A percentile compares a stretch with the other conserved stretches of the same genome.
Evolutionary conservation across 2,888 invertebrate species (phyloP).

Genomic region (Exocentrus adspersus): DNA sequence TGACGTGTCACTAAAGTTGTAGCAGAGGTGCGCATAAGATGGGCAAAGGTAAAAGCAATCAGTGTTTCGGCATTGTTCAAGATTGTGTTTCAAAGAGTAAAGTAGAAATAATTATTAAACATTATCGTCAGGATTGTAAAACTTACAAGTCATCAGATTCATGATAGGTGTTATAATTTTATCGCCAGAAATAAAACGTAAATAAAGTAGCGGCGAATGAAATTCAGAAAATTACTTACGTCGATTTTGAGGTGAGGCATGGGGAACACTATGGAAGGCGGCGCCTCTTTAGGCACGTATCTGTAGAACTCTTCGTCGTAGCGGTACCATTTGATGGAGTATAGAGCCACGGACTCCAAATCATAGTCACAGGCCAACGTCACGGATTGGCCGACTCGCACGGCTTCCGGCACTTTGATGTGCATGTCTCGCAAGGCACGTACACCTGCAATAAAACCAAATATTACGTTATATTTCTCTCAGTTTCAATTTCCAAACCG

Average conservation of each 20-base stretch:
- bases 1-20: too few species aligned
- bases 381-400: constrained; percentile 63
- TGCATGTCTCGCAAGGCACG: constrained; percentile 58
- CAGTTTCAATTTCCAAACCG: neutral
- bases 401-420: constrained; percentile 64
- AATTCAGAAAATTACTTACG: constrained; percentile 60
- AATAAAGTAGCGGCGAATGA: too few species aligned
- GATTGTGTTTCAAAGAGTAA: too few species aligned
- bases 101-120: too few species aligned
- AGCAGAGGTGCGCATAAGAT: too few species aligned
- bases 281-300: constrained; percentile 67
- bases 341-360: constrained; percentile 66
- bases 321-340: constrained; percentile 69
- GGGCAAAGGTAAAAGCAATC: too few species aligned
- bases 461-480: neutral
- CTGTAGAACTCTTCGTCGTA: constrained; percentile 68
- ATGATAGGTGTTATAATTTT: too few species aligned
- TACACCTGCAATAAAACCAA: constrained; percentile 55
- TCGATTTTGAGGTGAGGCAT: constrained; percentile 65
- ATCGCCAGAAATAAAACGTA: too few species aligned
- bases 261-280: constrained; percentile 65
- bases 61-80: too few species aligned
- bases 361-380: constrained; percentile 66
- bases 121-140: too few species aligned
- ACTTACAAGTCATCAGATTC: too few species aligned